Evolutionary conservation across 1,140 invertebrate genomes (phyloP).

Genomic region (Epicauta chinensis): DNA sequence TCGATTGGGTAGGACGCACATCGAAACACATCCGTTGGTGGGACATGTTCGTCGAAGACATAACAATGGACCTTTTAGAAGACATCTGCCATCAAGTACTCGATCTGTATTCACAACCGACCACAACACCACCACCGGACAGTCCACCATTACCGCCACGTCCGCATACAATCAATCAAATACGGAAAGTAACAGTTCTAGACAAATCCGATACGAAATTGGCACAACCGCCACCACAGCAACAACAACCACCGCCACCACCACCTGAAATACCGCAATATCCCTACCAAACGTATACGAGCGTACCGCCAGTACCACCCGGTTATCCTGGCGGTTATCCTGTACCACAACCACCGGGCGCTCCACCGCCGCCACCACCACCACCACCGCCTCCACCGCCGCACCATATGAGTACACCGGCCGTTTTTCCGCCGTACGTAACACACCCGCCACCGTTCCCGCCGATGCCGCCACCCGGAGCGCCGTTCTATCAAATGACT

Average conservation of each 20-base stretch:
- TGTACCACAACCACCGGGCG: constrained; percentile 14
- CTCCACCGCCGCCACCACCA: constrained; percentile 12
- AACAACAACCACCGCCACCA: constrained; percentile 32
- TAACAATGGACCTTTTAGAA: constrained; percentile 93
- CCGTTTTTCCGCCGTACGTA: constrained; percentile 33
- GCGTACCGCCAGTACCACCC: constrained; percentile 27
- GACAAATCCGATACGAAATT: constrained; percentile 17
- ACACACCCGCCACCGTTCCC: constrained; percentile 31
- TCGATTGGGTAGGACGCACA: constrained; percentile 82
- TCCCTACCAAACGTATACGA: constrained; percentile 45
- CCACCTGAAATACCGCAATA: constrained; percentile 35
- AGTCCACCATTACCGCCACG: constrained; percentile 45
- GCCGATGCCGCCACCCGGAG: constrained; percentile 29
- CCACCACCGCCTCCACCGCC: constrained; percentile 39
- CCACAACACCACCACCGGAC: constrained; percentile 43
- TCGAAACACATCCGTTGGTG: constrained; percentile 88
- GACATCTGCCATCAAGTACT: constrained; percentile 95
- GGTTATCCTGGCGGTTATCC: constrained; percentile 13
- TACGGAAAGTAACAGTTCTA: constrained; percentile 13
- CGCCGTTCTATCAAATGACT: constrained; percentile 41
- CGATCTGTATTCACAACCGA: constrained; percentile 73
- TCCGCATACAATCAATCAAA: not conserved
- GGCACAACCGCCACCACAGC: constrained; percentile 6
- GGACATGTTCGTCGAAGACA: constrained; percentile 95
- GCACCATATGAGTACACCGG: constrained; percentile 37